Conservation (phyloP, 2,888 invertebrate species). For the Nephrocerus scutellatus region DNA sequence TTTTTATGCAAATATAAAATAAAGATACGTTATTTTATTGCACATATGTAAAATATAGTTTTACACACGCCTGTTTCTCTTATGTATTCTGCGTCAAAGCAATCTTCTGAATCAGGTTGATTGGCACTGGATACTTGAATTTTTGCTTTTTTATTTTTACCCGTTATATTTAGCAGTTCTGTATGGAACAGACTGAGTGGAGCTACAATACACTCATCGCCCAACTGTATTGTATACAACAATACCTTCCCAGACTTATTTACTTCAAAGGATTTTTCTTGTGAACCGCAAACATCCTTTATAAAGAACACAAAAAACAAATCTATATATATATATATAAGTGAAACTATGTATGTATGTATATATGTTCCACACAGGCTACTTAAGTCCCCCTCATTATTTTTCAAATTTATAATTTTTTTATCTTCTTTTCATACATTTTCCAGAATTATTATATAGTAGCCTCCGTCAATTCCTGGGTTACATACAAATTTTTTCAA, state of each 20-base stretch:
- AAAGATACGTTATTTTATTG: too few species aligned
- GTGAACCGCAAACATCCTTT: conserved; percentile 76
- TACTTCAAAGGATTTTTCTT: conserved; percentile 71
- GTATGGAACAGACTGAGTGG: conserved; percentile 83
- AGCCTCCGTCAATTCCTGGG: too few species aligned
- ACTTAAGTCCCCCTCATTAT: too few species aligned
- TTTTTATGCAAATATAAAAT: neutral
- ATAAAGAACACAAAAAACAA: too few species aligned
- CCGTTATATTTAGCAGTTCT: conserved; percentile 78
- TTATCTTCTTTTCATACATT: too few species aligned
- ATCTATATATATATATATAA: too few species aligned
- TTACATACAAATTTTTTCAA: too few species aligned
- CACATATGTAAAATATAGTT: neutral
- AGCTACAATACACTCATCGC: conserved; percentile 89
- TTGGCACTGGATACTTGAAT: conserved; percentile 63
- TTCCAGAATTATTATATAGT: too few species aligned
- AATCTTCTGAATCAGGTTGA: conserved; percentile 78
- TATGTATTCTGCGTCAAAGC: conserved; percentile 86
- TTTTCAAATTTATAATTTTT: too few species aligned
- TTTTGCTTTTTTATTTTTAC: conserved; percentile 60
- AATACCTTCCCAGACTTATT: conserved; percentile 63
- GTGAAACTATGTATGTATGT: too few species aligned
- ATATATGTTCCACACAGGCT: too few species aligned
- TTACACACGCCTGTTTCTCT: conserved; percentile 70
- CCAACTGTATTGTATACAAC: conserved; percentile 69